These are phyloP conservation scores for Zhengitettix transpicula DNA, from an alignment of 2,888 invertebrate genomes.

Conservation along the genomic window DNA sequence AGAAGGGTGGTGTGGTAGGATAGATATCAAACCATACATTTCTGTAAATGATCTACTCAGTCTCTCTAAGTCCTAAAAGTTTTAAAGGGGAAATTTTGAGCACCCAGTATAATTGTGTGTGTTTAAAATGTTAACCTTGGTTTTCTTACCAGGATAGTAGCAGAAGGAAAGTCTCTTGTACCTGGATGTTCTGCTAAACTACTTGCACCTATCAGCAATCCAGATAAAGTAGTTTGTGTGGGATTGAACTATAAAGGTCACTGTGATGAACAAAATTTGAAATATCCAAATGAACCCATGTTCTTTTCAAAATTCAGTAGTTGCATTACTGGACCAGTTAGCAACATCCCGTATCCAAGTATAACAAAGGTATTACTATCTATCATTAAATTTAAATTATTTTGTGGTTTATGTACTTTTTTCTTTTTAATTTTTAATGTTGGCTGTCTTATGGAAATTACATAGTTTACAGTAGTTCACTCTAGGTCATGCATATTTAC, in stretches of 20 bases:
- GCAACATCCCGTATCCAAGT: constrained; percentile 42
- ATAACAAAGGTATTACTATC: constrained; percentile 36
- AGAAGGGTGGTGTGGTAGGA: too few relatives aligned
- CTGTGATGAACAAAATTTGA: constrained; percentile 62
- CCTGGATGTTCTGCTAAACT: constrained; percentile 38
- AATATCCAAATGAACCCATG: constrained; percentile 59
- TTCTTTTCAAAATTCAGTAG: constrained; percentile 79
- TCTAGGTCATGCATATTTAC: too few relatives aligned
- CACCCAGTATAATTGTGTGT: neutral
- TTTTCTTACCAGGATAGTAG: constrained; percentile 29
- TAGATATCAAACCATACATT: too few relatives aligned
- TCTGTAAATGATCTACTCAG: too few relatives aligned
- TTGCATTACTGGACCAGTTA: constrained; percentile 54
- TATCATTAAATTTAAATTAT: neutral
- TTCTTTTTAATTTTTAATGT: too few relatives aligned
- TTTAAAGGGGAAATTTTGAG: too few relatives aligned
- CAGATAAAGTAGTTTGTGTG: constrained; percentile 73
- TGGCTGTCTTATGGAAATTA: too few relatives aligned
- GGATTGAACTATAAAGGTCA: constrained; percentile 78
- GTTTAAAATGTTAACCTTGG: neutral
- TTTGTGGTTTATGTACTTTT: too few relatives aligned
- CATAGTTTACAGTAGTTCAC: too few relatives aligned
- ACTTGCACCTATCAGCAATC: constrained; percentile 55
- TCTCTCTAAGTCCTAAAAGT: too few relatives aligned
- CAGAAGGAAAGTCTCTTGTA: constrained; percentile 33